Percentiles rank a stretch among this genome's conserved stretches.
Evolutionary conservation across 2,113 vertebrate genomes (phyloP).

Genomic region (Etheostoma cragini): DNA sequence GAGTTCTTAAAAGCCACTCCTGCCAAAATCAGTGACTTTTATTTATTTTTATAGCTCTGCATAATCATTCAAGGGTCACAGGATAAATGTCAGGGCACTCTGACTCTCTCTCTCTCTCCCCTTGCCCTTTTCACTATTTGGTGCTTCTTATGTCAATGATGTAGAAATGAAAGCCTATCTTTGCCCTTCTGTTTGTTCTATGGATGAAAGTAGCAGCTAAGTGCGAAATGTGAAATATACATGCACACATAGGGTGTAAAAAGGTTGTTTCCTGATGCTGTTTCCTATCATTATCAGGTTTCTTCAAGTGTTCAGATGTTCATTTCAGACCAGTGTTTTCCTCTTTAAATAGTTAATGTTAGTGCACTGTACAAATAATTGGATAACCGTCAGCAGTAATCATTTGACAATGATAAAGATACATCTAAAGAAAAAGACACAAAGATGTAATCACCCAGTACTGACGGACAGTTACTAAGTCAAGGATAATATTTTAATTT

Average conservation of each 20-base stretch:
- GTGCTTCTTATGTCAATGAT: neutral
- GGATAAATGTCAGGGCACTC: neutral
- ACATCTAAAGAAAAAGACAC: neutral
- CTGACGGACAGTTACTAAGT: no score
- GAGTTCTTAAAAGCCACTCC: neutral
- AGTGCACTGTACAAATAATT: neutral
- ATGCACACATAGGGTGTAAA: neutral
- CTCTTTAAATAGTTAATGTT: conserved; percentile 26
- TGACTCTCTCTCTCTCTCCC: neutral
- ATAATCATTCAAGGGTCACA: neutral
- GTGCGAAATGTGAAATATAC: neutral
- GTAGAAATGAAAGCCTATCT: neutral
- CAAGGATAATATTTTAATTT: no score
- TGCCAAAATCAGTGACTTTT: neutral
- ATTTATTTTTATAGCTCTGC: neutral
- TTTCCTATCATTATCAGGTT: neutral
- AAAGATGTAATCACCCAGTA: neutral
- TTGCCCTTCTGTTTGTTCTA: neutral
- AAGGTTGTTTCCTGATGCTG: conserved; percentile 17
- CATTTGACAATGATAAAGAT: neutral
- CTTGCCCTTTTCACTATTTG: neutral
- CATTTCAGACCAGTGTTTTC: neutral
- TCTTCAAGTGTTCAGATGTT: conserved; percentile 24
- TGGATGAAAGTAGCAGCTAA: neutral
- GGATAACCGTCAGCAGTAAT: neutral